Base-by-base conservation (phyloP, 2,113 vertebrate species). In the Fulica atra region DNA sequence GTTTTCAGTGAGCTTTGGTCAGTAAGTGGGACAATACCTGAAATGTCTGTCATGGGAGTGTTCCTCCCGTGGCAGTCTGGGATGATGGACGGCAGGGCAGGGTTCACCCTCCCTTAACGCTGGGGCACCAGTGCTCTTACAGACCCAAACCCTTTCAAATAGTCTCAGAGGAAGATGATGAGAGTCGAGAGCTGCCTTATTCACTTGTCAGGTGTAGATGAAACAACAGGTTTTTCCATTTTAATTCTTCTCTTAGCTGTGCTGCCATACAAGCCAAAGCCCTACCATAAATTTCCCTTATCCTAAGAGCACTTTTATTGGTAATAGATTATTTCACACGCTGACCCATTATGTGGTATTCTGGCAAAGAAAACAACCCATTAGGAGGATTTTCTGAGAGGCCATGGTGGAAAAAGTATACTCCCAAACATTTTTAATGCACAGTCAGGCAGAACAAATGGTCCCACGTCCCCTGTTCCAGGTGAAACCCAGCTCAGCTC, bases 361-460 rank as follows among this genome's bases (percentile, higher is more conserved):
- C 64, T 86, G 65, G 81, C 60, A 86, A 91, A 88, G 59, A 54
- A 86, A 86, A 61, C 50, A 86, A 74, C 29, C 51, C 51, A 59
- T 74, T 71, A 81, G 16, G 50, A 81, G 29, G 66, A n/a, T 87
- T 92, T 95, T 95, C 78, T 85, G 85, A 82, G 63, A 66, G n/a
- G 31, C 14, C 0, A 0, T 44, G 26, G 13, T 79, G 54, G 36
- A 35, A 89, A 81, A 91, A 57, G 9, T 38, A 26, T 28, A 18
- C 15, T 68, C 35, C 33, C 20, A 70, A 86, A 28, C 6, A 46
- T 65, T 80, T 89, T 24, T 94, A 36, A 61, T 10, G 20, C 26
- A 35, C 29, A 61, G 11, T 48, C 50, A 61, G 63, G 35, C 42
- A 60, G 48, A 82, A 90, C 24, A 88, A 82, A 38, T 28, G 44